Evolutionary conservation across 2,113 vertebrate species (phyloP), one percentile per base, ranked within the genome.

Genomic region (Mus musculus): DNA sequence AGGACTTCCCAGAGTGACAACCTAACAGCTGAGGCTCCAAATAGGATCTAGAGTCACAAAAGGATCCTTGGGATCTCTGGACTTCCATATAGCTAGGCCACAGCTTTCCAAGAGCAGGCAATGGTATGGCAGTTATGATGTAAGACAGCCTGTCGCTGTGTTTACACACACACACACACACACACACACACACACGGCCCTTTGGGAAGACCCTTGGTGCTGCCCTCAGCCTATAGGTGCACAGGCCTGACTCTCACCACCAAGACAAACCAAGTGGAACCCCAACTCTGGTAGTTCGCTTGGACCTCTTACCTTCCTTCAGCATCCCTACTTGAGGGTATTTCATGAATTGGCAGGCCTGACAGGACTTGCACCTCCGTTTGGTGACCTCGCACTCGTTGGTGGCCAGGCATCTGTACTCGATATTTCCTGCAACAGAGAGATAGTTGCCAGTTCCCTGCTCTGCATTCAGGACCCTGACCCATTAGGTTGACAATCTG

Each of bases 281-380:
- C n/a, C 61, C 3, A 0, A 26, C 72, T 22, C 39, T 24, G 0
- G 5, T 9, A 1, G 24, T 9, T 11, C 7, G 46, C 14, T 24
- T 30, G n/a, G 9, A 46, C 46, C 93, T 54, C 52, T 54, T 54
- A 54, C 52, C 52, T 54, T 97, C 99, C 98, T 99, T 99, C 97
- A 99, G 99, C 99, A 99, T 99, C 97, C 99, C 99, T 98, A 99
- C 99, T 99, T 99, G 99, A 98, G 99, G 99, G 98, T 99, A 99
- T 99, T 99, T 99, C 99, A 99, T 99, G 98, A 99, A 99, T 98
- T 99, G 99, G 98, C 99, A 99, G 96, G 99, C 99, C 98, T 99
- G 99, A 98, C 99, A 99, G 98, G 99, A 54, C 52, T 54, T 54
- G 98, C 99, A 99, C 98, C 99, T 99, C 98, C 99, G 98, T 98